phyloP scores from a whole-genome alignment of 2,888 invertebrate species.

The Melinaea menophilus region DNA sequence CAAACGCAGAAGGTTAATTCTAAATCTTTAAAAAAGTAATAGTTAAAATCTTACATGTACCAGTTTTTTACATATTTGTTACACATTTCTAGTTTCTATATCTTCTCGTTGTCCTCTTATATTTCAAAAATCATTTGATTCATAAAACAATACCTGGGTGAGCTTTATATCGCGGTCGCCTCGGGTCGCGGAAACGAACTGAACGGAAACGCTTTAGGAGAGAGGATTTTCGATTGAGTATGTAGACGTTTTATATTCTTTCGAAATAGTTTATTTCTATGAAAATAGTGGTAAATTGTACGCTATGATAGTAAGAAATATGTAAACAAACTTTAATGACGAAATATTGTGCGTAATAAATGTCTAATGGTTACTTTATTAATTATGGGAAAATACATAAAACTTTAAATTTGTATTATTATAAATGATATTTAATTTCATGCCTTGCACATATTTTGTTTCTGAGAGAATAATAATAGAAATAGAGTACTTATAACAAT shows the following conservation, averaged over 20 bases:
- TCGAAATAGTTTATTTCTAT: not conserved
- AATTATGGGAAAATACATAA: too few relatives aligned
- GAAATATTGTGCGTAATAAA: too few relatives aligned
- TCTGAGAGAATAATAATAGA: too few relatives aligned
- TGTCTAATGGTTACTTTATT: too few relatives aligned
- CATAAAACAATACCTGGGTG: constrained; percentile 7
- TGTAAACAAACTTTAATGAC: not conserved
- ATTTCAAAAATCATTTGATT: constrained; percentile 7
- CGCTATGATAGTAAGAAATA: not conserved
- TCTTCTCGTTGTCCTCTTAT: not conserved
- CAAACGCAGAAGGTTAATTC: too few relatives aligned
- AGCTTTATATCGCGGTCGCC: constrained; percentile 8
- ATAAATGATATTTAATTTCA: too few relatives aligned
- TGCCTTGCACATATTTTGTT: too few relatives aligned
- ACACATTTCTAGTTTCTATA: not conserved
- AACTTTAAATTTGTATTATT: too few relatives aligned
- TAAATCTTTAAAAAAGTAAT: too few relatives aligned
- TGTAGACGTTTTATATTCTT: constrained; percentile 10
- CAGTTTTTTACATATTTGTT: not conserved
- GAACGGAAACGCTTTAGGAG: constrained; percentile 33
- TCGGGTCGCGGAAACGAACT: constrained; percentile 31
- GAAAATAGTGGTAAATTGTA: not conserved
- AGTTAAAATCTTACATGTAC: too few relatives aligned
- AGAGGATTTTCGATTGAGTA: constrained; percentile 30
- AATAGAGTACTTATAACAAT: too few relatives aligned